Conservation (phyloP, 2,113 vertebrate species). For the Hystrix cristata region DNA sequence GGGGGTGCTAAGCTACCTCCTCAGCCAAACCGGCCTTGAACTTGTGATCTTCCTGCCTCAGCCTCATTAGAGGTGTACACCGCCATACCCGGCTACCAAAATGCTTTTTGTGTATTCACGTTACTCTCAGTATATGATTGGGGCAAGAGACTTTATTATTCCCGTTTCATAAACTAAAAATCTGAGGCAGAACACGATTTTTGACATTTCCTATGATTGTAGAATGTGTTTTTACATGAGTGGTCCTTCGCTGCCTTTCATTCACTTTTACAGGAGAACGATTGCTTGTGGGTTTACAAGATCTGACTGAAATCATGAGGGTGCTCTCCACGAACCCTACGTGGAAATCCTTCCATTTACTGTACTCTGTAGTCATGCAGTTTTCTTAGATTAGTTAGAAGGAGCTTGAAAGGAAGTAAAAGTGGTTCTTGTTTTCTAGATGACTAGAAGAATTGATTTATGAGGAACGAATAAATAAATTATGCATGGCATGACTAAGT, state of each 20-base stretch:
- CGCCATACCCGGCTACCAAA: neutral
- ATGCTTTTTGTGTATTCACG: constrained; percentile 25
- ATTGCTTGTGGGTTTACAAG: constrained; percentile 31
- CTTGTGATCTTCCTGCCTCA: neutral
- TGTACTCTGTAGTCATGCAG: neutral
- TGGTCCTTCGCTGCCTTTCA: constrained; percentile 11
- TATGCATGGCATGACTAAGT: constrained; percentile 66
- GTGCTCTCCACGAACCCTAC: constrained; percentile 5
- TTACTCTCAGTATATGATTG: constrained; percentile 13
- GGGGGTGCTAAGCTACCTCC: neutral
- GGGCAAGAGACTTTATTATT: neutral
- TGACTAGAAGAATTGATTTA: constrained; percentile 69
- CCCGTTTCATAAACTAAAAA: constrained; percentile 37
- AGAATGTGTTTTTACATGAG: constrained; percentile 43
- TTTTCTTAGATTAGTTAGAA: constrained; percentile 70
- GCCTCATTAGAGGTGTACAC: neutral
- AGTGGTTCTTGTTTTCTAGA: constrained; percentile 74
- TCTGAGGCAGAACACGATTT: constrained; percentile 19
- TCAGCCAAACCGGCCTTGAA: neutral
- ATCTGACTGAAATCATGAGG: constrained; percentile 55
- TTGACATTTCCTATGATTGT: constrained; percentile 45
- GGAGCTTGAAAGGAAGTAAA: constrained; percentile 63
- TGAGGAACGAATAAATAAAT: constrained; percentile 77
- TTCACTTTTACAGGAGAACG: constrained; percentile 37
- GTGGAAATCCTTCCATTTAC: constrained; percentile 22